Base-by-base conservation (phyloP, 2,797 vertebrate genomes). In the Coilia nasus region DNA sequence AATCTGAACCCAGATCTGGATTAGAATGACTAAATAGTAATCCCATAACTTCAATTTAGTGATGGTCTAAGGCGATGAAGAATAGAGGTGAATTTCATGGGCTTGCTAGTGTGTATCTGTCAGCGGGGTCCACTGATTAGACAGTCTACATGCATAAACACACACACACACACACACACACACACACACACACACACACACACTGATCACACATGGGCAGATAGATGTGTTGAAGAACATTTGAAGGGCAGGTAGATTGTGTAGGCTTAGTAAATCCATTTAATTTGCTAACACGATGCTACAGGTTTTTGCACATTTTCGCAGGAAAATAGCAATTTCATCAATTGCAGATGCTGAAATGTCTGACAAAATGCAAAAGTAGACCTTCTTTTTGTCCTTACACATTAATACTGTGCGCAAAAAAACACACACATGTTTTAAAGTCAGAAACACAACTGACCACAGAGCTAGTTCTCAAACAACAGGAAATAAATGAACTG, bases 121-220 rank as follows among this genome's bases (percentile, higher is more conserved):
- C 28, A 75, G 67, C 14, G 50, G 35, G 67, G 67, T 41, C 31
- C 67, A 17, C 67, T 75, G 67, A 75, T 75, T 31, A 75, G 67
- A 75, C 3, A 31, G 67, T 35, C 67, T 75, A 75, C 67, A 28
- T 75, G 31, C 67, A 75, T 75, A 75, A 75, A 75, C 67, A 75
- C 50, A n/a, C 23, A 12, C 62, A 64, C 62, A 64, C 62, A 41
- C 35, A 41, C 35, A 41, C 35, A 41, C 35, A 41, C 35, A 41
- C 35, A 2, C 35, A 41, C 35, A 41, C 5, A 2, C 35, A 41
- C 35, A 41, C 5, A 2, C 35, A 41, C 62, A 28, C 11, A 14
- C 9, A 10, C 62, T 10, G 12, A 23, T 1, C 60, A 64, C 60
- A 64, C 60, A 64, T 7, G 12, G n/a, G 60, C 25, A 71, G 11